phyloP scores from a whole-genome alignment of 2,797 vertebrate genomes.

The Halcyon smyrnensis region DNA sequence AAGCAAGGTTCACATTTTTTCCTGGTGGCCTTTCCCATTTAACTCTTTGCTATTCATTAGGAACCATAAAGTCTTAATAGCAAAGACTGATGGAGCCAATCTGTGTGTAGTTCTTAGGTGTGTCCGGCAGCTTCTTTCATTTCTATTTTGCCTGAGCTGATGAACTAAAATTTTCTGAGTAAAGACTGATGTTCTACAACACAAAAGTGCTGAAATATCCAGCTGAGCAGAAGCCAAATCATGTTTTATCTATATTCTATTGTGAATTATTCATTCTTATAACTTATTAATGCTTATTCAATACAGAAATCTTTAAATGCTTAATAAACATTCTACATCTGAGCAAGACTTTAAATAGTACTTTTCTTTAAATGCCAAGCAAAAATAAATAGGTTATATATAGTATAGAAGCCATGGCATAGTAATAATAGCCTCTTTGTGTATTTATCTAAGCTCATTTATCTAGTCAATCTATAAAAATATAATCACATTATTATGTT shows the following conservation, averaged over 20 bases:
- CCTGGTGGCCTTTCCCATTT: background rate
- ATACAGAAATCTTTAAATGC: background rate
- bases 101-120: background rate
- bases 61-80: background rate
- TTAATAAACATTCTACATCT: background rate
- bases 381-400: background rate
- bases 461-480: background rate
- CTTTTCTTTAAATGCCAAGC: background rate
- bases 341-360: background rate
- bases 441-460: background rate
- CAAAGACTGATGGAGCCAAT: background rate
- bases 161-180: background rate
- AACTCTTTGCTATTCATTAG: background rate
- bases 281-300: slow-evolving; percentile 8
- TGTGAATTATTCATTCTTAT: slow-evolving; percentile 49
- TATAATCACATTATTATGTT: background rate
- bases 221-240: background rate
- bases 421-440: background rate
- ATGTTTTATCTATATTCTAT: background rate
- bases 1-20: background rate
- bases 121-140: background rate
- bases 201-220: background rate
- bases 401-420: background rate
- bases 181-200: background rate
- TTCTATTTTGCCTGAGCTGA: background rate